A percentile compares a stretch with the other conserved stretches of the same genome.
These are phyloP conservation scores for Dasypolia templi DNA, from an alignment of 2,888 invertebrate species.

Conservation along the genomic window DNA sequence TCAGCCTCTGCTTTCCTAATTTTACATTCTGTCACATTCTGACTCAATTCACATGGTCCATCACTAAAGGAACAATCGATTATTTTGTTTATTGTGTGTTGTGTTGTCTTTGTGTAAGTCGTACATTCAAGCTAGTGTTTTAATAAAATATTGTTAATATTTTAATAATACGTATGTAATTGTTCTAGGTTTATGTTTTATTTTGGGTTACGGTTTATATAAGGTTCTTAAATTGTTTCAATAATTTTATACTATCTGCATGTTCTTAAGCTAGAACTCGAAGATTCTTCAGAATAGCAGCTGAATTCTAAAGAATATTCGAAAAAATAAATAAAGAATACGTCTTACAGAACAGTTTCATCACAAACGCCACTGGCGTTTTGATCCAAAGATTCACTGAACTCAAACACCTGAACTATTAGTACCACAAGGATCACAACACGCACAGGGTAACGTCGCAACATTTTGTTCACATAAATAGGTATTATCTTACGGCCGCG, in stretches of 20 bases:
- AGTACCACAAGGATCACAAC: constrained; percentile 35
- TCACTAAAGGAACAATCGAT: constrained; percentile 42
- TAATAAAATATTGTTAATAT: background rate
- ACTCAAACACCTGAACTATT: constrained; percentile 20
- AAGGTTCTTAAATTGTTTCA: background rate
- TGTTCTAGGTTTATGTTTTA: background rate
- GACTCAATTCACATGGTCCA: constrained; percentile 14
- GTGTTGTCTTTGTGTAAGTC: constrained; percentile 25
- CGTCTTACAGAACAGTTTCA: constrained; percentile 47
- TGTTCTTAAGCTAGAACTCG: background rate
- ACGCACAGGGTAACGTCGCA: constrained; percentile 14
- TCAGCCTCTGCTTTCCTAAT: background rate
- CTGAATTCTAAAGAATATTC: background rate
- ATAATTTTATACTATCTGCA: background rate
- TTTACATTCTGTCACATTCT: background rate
- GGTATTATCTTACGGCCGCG: constrained; percentile 17
- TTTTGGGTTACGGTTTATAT: too few relatives aligned
- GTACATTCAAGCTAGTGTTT: constrained; percentile 8
- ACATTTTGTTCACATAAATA: constrained; percentile 60
- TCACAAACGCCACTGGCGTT: constrained; percentile 51
- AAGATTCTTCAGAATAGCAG: constrained; percentile 3
- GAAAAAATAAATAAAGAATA: constrained; percentile 23
- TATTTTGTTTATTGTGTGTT: constrained; percentile 24
- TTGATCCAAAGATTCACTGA: constrained; percentile 40
- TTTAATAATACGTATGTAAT: background rate